Evolutionary conservation across 1,140 invertebrate species (phyloP), one percentile per base, ranked within the genome.

Genomic region (Adelges cooleyi): DNA sequence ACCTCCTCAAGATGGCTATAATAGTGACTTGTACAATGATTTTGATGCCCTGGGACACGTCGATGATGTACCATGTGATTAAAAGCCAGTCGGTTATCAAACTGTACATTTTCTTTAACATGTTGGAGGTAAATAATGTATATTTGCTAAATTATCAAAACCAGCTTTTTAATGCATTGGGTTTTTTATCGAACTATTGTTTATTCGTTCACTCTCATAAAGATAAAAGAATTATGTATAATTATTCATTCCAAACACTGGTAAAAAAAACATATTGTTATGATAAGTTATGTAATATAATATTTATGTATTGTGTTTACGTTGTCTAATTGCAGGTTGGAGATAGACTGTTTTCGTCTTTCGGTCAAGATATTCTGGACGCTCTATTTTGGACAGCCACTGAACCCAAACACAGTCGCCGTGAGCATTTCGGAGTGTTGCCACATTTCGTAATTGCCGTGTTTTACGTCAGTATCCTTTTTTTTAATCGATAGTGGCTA

Each of bases 31-130:
- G 90, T 71, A 89, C 86, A 73, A 79, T 87, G 62, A 77, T 93
- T 33, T 89, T 95, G 77, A 86, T 86, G 68, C 89, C 90, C 71
- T 84, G 98, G 62, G 96, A 99, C 74, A 97, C 94, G 11, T 97
- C 95, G 68, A 92, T 98, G 80, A 86, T 99, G 79, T 99, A 99
- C 77, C 97, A 99, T 77, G 80, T 98, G 68, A 95, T 99, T 25
- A 94, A 98, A 75, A 95, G 92, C 72, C 97, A 99, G 74, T 95
- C 94, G 59, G 91, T 98, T 51, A 98, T 99, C 73, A 99, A 99
- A 75, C 78, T 99, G 50, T 99, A 99, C 74, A 95, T 99, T 74
- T 97, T 99, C 78, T 99, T 95, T 75, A 99, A 99, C 78, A 98
- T 99, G 93, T 77, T 99, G 52, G 97, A 99, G 80, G 95, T 87